Evolutionary conservation across 2,113 vertebrate species (phyloP).

Genomic region (Verasper variegatus): DNA sequence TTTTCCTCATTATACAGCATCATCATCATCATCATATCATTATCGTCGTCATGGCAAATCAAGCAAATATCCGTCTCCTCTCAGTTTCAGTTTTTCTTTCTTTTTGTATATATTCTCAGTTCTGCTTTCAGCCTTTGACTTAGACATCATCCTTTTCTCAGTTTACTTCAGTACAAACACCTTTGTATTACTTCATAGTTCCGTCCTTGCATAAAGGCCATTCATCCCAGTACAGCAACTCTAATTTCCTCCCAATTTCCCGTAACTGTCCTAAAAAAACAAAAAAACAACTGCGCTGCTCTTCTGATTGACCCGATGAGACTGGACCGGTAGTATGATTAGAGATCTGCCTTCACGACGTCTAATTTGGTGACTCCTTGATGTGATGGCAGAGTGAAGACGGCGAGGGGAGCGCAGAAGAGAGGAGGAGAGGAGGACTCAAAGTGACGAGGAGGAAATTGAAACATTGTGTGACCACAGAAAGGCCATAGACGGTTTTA

Average conservation of each 20-base stretch:
- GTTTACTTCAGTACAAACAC: slow-evolving; percentile 4
- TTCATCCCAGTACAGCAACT: slow-evolving; percentile 25
- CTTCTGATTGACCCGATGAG: slow-evolving; percentile 47
- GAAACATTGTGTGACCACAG: slow-evolving; percentile 82
- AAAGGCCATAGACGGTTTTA: slow-evolving; percentile 76
- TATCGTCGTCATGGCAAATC: slow-evolving; percentile 26
- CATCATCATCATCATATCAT: slow-evolving; percentile 17
- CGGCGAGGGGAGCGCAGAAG: slow-evolving; percentile 10
- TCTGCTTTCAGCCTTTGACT: background rate
- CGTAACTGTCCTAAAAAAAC: slow-evolving; percentile 33
- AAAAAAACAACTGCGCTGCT: slow-evolving; percentile 4
- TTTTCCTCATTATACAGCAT: slow-evolving; percentile 16
- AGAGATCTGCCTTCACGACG: slow-evolving; percentile 67
- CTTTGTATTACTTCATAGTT: background rate
- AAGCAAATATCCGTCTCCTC: background rate
- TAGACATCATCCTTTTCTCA: background rate
- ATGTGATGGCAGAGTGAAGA: slow-evolving; percentile 62
- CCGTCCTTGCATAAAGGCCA: slow-evolving; percentile 29
- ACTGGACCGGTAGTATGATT: slow-evolving; percentile 58
- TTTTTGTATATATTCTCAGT: background rate
- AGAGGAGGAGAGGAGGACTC: slow-evolving; percentile 36
- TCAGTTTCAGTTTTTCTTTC: background rate
- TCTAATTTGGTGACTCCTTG: slow-evolving; percentile 75
- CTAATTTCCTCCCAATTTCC: slow-evolving; percentile 51
- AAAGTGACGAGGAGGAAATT: slow-evolving; percentile 72